Evolutionary conservation across 2,797 vertebrate species (phyloP).

Genomic region (Galagoides demidoff): DNA sequence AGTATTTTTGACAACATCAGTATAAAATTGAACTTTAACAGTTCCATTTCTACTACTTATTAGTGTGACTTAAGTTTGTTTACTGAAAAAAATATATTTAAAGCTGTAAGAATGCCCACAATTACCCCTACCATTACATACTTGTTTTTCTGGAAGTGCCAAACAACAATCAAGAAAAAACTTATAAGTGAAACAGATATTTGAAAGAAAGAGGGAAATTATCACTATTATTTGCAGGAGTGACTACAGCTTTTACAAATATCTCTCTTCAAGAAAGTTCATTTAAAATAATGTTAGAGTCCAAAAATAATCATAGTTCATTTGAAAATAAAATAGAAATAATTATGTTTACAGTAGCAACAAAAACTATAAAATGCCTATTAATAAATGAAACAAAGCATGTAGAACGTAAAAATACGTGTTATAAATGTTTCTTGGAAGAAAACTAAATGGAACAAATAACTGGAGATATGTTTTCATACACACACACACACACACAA

Average conservation of each 20-base stretch:
- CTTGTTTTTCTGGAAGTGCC: not conserved
- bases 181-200: not conserved
- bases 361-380: not conserved
- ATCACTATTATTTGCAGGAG: not conserved
- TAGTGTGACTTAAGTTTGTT: not conserved
- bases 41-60: not conserved
- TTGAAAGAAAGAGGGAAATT: not conserved
- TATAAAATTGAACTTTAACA: not conserved
- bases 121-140: not conserved
- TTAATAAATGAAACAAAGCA: not conserved
- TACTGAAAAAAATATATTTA: not conserved
- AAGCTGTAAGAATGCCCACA: not conserved
- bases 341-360: not conserved
- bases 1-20: not conserved
- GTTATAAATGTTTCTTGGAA: slow-evolving; percentile 7
- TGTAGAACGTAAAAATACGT: not conserved
- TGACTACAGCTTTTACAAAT: not conserved
- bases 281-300: slow-evolving; percentile 28
- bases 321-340: slow-evolving; percentile 4
- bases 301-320: not conserved
- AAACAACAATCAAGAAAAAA: not conserved
- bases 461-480: not conserved
- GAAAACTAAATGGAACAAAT: not conserved
- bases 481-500: not conserved
- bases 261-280: not conserved